A percentile compares a stretch with the other conserved stretches of the same genome.
Evolutionary conservation across 2,113 vertebrate species (phyloP).

Genomic region (Tachycineta bicolor): DNA sequence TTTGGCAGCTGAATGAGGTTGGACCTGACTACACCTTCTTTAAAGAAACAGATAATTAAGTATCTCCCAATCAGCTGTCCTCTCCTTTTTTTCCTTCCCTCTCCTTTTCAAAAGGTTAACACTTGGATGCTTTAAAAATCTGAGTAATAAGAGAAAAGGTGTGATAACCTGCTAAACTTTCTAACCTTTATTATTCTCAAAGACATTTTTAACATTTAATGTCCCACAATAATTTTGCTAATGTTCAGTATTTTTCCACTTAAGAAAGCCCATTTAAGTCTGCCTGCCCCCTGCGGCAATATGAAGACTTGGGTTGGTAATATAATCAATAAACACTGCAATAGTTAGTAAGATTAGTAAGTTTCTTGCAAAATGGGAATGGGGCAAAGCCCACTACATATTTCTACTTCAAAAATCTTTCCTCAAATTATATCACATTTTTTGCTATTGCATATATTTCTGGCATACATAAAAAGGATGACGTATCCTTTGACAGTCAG

Average conservation of each 20-base stretch:
- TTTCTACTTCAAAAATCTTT: neutral
- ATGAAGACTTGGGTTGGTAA: neutral
- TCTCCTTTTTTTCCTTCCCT: conserved; percentile 50
- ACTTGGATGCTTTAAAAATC: conserved; percentile 79
- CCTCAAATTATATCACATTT: neutral
- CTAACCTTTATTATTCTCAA: conserved; percentile 52
- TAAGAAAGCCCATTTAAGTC: neutral
- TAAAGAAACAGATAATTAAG: conserved; percentile 88
- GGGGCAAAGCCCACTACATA: neutral
- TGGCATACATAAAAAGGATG: neutral
- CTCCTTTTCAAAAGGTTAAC: conserved; percentile 87
- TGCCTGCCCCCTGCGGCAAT: neutral
- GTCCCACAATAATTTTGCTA: neutral
- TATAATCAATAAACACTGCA: neutral
- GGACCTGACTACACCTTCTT: conserved; percentile 68
- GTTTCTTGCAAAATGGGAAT: neutral
- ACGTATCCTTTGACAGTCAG: neutral
- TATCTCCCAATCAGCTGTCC: conserved; percentile 77
- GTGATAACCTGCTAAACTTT: conserved; percentile 64
- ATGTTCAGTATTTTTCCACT: neutral
- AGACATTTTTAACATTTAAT: conserved; percentile 54
- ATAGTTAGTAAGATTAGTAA: neutral
- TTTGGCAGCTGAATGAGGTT: conserved; percentile 66
- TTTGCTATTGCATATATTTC: neutral
- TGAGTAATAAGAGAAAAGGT: conserved; percentile 59